Percentiles rank a stretch among this genome's conserved stretches.
phyloP scores from a whole-genome alignment of 1,140 invertebrate genomes.

The Rhynchophorus ferrugineus region DNA sequence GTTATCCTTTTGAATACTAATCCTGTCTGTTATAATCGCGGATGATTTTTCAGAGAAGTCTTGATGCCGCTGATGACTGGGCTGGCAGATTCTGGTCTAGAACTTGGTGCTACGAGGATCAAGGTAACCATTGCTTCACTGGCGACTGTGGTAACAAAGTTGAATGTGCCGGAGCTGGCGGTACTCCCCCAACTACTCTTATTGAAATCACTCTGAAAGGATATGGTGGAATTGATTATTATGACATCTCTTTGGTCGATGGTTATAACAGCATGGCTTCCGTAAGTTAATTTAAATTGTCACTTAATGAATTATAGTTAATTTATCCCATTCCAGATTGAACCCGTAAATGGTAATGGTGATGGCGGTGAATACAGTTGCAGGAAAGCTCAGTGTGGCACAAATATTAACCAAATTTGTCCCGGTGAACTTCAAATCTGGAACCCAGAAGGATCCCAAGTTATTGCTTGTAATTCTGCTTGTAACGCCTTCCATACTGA shows the following conservation, averaged over 20 bases:
- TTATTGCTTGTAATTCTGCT: conserved; percentile 41
- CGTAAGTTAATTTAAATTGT: conserved; percentile 25
- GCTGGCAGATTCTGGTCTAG: conserved; percentile 41
- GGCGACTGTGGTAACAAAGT: conserved; percentile 41
- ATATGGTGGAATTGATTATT: conserved; percentile 39
- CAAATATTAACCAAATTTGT: conserved; percentile 38
- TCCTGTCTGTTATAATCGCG: background rate
- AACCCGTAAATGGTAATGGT: conserved; percentile 17
- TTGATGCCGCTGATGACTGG: conserved; percentile 33
- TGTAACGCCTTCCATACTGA: conserved; percentile 40
- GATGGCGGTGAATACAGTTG: conserved; percentile 35
- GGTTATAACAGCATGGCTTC: conserved; percentile 24
- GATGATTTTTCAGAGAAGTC: conserved; percentile 16
- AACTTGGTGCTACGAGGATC: conserved; percentile 38
- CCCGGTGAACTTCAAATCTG: conserved; percentile 34
- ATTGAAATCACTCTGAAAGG: conserved; percentile 40
- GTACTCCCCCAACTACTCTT: conserved; percentile 41
- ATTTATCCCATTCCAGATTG: no score
- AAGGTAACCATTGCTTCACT: conserved; percentile 33
- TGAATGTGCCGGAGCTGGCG: conserved; percentile 41
- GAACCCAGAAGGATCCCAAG: conserved; percentile 25
- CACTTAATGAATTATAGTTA: no score
- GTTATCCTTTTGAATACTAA: background rate
- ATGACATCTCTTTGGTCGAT: conserved; percentile 44
- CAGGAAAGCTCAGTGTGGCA: conserved; percentile 31